Base-by-base conservation (phyloP, 2,888 invertebrate species). In the Dione vanillae region DNA sequence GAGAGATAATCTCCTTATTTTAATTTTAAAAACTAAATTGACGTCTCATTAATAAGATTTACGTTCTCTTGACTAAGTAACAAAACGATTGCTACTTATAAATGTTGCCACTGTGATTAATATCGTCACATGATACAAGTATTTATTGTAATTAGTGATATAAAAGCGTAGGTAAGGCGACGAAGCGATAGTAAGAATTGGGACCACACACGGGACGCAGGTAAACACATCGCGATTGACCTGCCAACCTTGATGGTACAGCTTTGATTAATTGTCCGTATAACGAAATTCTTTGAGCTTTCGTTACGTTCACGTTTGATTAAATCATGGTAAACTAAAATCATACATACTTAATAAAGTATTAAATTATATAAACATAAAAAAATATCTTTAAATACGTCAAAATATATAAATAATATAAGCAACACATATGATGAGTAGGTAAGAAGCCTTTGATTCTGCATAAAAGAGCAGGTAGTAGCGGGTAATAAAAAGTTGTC, bases 161-260 rank as follows among this genome's bases (percentile, higher is more conserved):
- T 64, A 70, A 59, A 70, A 47, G 40, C 66, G 20, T 47, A 61
- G 14, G 61, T 70, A 40, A 69, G n/a, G 19, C 47, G 52, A 37
- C 47, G 43, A n/a, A 54, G 19, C 20, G 19, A 35, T 54, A 27
- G 40, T 41, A 19, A 41, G 75, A 70, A 72, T 74, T 74, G 71
- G 80, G 88, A 87, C 88, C 88, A 87, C 88, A 88, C 88, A 86
- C 75, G 81, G 67, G 41, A 78, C 79, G 83, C 87, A 87, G 86
- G 87, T 85, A 87, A 76, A 72, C 73, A 68, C 49, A 61, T 51
- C 54, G 68, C 65, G 52, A 69, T 54, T 54, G 68, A 64, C 62
- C 62, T 27, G 62, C 54, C 58, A 58, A 51, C 45, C 62, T 45
- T 43, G 67, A 67, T 69, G 68, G 68, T n/a, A 62, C 61, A 45